These are phyloP conservation scores for Calidris pugnax DNA, from an alignment of 2,113 vertebrate genomes.

Conservation along the genomic window DNA sequence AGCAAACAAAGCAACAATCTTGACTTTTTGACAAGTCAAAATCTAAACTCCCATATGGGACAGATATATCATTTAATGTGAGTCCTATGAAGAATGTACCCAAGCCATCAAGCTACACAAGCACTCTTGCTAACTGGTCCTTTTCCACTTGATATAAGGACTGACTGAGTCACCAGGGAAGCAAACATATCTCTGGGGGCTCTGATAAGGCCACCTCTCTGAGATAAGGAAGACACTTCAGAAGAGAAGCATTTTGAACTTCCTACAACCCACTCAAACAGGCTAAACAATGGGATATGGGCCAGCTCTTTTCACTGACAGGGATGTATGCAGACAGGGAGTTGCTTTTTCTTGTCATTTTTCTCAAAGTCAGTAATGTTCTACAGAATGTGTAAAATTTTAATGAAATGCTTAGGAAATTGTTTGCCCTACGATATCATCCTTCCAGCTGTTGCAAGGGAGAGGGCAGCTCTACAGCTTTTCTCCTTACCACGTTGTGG, in stretches of 20 bases:
- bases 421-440: neutral
- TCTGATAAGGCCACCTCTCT: neutral
- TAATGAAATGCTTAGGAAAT: neutral
- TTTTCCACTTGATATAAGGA: neutral
- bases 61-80: neutral
- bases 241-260: neutral
- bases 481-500: neutral
- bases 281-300: neutral
- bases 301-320: neutral
- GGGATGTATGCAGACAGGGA: rapidly evolving
- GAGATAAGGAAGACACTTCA: neutral
- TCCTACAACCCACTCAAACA: neutral
- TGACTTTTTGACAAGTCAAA: neutral
- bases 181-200: neutral
- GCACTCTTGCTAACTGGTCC: neutral
- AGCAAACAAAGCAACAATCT: neutral
- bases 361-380: neutral
- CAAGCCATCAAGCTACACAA: neutral
- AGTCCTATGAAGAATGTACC: neutral
- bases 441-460: neutral
- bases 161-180: neutral
- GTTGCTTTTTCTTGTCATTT: neutral
- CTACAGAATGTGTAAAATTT: neutral
- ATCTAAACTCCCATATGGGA: neutral
- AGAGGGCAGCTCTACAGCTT: neutral